Evolutionary conservation across 64 coral and sea anemone genomes (phyloP).

Genomic region (Trachythela sp.): DNA sequence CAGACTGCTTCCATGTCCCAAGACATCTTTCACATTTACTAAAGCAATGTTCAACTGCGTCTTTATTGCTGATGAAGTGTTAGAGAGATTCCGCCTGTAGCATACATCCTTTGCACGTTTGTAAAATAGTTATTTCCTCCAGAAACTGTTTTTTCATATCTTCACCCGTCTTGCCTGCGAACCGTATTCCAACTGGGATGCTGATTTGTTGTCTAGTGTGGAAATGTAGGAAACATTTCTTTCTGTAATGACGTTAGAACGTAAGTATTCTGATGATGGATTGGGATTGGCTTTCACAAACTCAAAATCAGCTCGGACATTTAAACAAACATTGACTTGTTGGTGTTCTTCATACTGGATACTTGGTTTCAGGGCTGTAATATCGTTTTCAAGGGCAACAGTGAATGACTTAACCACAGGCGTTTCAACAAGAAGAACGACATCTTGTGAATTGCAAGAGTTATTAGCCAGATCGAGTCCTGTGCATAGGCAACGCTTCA

Average conservation of each 20-base stretch:
- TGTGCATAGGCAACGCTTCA: neutral
- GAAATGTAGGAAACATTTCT: conserved; percentile 61
- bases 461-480: neutral
- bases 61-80: conserved; percentile 24
- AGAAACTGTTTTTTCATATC: conserved; percentile 60
- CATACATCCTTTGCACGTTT: no score
- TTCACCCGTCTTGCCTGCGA: conserved; percentile 52
- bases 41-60: neutral
- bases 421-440: conserved; percentile 24
- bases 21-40: conserved; percentile 36
- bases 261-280: conserved; percentile 46
- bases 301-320: conserved; percentile 23
- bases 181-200: conserved; percentile 47
- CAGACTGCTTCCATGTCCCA: conserved; percentile 17
- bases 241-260: conserved; percentile 56
- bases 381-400: conserved; percentile 55
- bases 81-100: conserved; percentile 8
- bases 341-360: conserved; percentile 54
- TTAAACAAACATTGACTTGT: conserved; percentile 43
- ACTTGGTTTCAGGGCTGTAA: conserved; percentile 53
- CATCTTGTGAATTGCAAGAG: neutral
- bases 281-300: conserved; percentile 51
- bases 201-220: conserved; percentile 35
- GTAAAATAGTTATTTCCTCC: conserved; percentile 12
- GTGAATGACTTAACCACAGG: conserved; percentile 38